Percentiles rank a stretch among this genome's conserved stretches.
Conservation (phyloP, 2,113 vertebrate species). For the Cyanistes caeruleus region DNA sequence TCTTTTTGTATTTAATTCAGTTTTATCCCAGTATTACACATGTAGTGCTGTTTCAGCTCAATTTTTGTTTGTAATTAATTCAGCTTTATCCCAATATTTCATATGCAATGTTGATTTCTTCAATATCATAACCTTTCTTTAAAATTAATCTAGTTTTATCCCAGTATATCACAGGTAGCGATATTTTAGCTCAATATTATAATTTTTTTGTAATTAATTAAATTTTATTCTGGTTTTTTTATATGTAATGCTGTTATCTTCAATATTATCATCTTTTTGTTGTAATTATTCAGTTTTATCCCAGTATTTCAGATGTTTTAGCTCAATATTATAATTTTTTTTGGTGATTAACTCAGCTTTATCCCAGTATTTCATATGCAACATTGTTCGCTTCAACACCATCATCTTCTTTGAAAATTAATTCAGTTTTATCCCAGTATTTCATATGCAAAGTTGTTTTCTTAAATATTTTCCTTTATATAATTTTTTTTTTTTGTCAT, state of each 20-base stretch:
- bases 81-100: accelerated
- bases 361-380: neutral
- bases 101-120: accelerated
- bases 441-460: neutral
- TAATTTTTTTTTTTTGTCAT: neutral
- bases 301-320: neutral
- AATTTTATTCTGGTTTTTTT: neutral
- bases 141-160: too few relatives aligned
- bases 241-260: neutral
- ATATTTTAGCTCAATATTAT: too few relatives aligned
- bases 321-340: neutral
- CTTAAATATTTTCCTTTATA: too few relatives aligned
- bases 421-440: neutral
- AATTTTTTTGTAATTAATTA: neutral
- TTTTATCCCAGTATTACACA: neutral
- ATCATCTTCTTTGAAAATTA: too few relatives aligned
- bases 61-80: neutral
- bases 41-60: neutral
- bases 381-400: too few relatives aligned
- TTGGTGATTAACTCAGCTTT: neutral
- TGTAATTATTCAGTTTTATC: neutral
- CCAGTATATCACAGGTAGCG: too few relatives aligned
- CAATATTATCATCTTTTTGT: too few relatives aligned
- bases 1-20: neutral
- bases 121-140: too few relatives aligned